Conservation (phyloP, 2,888 invertebrate genomes). For the Atrina japonica region DNA sequence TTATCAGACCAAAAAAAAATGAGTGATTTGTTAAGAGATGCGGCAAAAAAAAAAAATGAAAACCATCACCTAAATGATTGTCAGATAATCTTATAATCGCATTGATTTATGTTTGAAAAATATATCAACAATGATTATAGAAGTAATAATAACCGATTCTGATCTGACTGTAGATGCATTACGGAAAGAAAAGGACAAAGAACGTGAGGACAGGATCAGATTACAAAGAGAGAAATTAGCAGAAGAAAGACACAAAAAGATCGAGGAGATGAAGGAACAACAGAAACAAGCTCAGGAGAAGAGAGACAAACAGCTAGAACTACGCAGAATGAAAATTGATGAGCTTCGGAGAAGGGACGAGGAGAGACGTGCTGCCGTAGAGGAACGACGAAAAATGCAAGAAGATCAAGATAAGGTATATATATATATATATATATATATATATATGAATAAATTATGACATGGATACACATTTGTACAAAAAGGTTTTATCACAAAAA, state of each 20-base stretch:
- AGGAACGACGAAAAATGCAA: conserved; percentile 67
- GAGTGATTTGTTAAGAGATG: too few relatives aligned
- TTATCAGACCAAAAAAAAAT: too few relatives aligned
- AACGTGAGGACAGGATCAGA: conserved; percentile 70
- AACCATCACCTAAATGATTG: too few relatives aligned
- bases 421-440: too few relatives aligned
- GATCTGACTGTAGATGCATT: conserved; percentile 23
- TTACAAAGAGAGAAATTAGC: conserved; percentile 65
- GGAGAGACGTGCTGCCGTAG: conserved; percentile 71
- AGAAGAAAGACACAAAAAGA: conserved; percentile 68
- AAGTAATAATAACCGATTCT: conserved; percentile 25
- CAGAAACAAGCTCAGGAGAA: conserved; percentile 73
- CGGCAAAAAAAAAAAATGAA: too few relatives aligned
- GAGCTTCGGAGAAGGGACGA: conserved; percentile 71
- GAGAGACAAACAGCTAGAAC: conserved; percentile 72
- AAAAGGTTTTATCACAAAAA: too few relatives aligned
- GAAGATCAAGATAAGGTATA: conserved; percentile 71
- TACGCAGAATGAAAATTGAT: conserved; percentile 70
- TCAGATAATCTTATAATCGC: too few relatives aligned
- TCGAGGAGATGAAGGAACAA: conserved; percentile 73
- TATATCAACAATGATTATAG: conserved; percentile 25
- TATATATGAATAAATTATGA: too few relatives aligned
- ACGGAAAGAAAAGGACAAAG: conserved; percentile 66
- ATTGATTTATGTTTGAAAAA: not conserved
- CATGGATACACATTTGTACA: too few relatives aligned